Conservation (phyloP, 2,888 invertebrate genomes). For the Drosophila borborema region DNA sequence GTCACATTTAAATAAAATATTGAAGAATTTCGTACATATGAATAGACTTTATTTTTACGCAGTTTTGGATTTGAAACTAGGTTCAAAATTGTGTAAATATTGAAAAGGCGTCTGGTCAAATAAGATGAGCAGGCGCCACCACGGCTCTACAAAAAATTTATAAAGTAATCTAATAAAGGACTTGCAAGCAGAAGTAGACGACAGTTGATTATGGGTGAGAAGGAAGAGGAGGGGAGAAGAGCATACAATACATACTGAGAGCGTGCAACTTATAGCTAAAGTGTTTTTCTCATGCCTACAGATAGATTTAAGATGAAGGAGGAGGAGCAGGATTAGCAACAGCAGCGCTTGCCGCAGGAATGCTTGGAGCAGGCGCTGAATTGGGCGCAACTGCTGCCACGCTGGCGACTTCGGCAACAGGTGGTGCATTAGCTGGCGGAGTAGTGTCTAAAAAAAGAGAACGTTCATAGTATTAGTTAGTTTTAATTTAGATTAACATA, state of each 20-base stretch:
- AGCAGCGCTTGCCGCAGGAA: constrained; percentile 57
- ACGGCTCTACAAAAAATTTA: constrained; percentile 40
- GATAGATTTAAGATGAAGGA: constrained; percentile 62
- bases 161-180: constrained; percentile 39
- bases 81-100: constrained; percentile 54
- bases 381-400: constrained; percentile 41
- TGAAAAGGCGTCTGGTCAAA: constrained; percentile 20
- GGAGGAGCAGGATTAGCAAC: constrained; percentile 53
- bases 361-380: constrained; percentile 56
- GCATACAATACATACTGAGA: constrained; percentile 75
- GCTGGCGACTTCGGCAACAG: constrained; percentile 50
- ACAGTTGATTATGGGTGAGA: constrained; percentile 12
- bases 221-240: constrained; percentile 11
- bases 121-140: constrained; percentile 7
- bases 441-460: constrained; percentile 59
- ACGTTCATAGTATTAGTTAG: no score
- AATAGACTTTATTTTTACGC: constrained; percentile 70
- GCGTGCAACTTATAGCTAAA: constrained; percentile 67
- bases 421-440: constrained; percentile 57
- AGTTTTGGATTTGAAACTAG: constrained; percentile 51
- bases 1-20: constrained; percentile 10
- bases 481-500: not conserved
- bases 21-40: constrained; percentile 41
- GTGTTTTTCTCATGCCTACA: constrained; percentile 50
- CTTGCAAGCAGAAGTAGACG: constrained; percentile 37